These are phyloP conservation scores for Pavo muticus DNA, from an alignment of 2,113 vertebrate species.

Conservation along the genomic window DNA sequence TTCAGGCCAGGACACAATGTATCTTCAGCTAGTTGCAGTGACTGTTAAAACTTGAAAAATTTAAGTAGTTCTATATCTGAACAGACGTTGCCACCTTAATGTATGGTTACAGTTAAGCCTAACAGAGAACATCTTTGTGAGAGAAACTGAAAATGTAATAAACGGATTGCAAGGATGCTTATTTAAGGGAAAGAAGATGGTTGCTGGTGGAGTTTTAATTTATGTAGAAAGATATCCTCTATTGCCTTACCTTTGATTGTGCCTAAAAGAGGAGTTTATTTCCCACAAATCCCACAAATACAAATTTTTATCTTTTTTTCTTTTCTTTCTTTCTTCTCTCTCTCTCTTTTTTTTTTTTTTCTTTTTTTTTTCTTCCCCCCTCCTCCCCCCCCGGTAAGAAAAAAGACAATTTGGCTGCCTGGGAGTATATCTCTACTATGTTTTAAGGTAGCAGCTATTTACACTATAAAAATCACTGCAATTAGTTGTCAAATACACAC, in stretches of 20 bases:
- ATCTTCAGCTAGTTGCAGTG: not conserved
- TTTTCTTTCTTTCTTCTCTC: not conserved
- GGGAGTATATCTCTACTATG: not conserved
- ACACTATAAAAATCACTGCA: not conserved
- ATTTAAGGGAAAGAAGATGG: not conserved
- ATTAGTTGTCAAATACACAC: not conserved
- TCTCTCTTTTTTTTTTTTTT: not conserved
- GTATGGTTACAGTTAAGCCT: not conserved
- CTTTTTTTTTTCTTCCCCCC: not conserved
- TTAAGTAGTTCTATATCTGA: not conserved
- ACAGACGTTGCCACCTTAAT: not conserved
- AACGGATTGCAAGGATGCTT: not conserved
- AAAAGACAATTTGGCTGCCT: not conserved
- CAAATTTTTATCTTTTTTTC: not conserved
- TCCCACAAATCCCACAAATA: not conserved
- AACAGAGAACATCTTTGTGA: not conserved
- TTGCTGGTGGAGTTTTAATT: not conserved
- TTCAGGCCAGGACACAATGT: not conserved
- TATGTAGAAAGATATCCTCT: not conserved
- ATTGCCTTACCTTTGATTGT: not conserved
- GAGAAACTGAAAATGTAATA: not conserved
- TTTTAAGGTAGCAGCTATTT: not conserved
- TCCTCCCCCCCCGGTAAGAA: not conserved
- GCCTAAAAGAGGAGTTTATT: not conserved
- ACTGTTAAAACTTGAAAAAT: not conserved